Evolutionary conservation across 1,140 invertebrate genomes (phyloP).

Genomic region (Orchestia grillus): DNA sequence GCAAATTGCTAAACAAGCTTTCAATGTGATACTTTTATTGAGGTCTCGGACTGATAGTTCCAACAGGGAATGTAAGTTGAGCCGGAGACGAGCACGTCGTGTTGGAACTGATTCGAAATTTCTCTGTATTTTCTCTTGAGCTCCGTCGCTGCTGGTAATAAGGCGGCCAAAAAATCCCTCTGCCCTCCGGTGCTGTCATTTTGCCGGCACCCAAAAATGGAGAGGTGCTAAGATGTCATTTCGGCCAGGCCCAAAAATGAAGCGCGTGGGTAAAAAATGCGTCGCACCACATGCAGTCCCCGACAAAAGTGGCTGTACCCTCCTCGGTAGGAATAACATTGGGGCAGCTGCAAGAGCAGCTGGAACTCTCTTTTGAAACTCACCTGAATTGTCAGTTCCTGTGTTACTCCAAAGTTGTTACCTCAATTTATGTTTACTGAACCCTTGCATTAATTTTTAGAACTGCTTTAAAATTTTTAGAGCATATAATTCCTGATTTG

Average conservation of each 20-base stretch:
- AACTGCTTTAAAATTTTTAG: too few relatives aligned
- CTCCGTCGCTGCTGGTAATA: not conserved
- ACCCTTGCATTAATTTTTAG: too few relatives aligned
- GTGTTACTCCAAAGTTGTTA: not conserved
- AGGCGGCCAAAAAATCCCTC: not conserved
- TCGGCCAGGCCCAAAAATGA: not conserved
- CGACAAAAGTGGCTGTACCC: not conserved
- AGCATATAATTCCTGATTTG: too few relatives aligned
- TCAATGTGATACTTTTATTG: not conserved
- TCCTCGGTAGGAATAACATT: constrained; percentile 7
- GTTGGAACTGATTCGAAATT: not conserved
- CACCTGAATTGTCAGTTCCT: not conserved
- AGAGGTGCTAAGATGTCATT: constrained; percentile 41
- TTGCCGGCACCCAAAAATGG: constrained; percentile 2
- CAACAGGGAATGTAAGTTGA: not conserved
- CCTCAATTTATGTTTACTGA: not conserved
- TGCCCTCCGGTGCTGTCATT: constrained; percentile 26
- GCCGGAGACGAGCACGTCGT: not conserved
- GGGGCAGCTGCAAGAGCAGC: not conserved
- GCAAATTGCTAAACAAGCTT: too few relatives aligned
- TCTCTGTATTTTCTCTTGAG: not conserved
- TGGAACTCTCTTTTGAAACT: not conserved
- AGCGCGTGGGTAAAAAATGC: not conserved
- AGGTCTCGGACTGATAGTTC: not conserved
- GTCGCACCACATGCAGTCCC: not conserved